Evolutionary conservation across 2,888 invertebrate species (phyloP).

Genomic region (Noctua pronuba): DNA sequence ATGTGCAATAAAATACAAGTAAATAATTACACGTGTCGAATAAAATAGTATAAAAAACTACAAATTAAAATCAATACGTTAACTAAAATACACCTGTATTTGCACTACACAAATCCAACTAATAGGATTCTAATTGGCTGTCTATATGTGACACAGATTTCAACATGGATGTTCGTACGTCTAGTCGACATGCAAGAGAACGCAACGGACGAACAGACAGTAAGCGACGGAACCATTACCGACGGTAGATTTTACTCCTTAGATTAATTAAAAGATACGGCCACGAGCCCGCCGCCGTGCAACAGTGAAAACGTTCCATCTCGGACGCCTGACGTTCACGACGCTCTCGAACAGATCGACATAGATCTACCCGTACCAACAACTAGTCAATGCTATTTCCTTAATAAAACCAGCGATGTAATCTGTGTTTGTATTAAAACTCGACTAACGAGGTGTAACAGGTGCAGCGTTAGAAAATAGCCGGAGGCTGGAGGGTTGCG

Average conservation of each 20-base stretch:
- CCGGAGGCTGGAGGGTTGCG: constrained; percentile 86
- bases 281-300: constrained; percentile 73
- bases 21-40: background rate
- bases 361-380: constrained; percentile 67
- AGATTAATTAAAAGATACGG: constrained; percentile 90
- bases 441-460: constrained; percentile 76
- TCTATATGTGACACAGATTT: constrained; percentile 39
- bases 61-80: background rate
- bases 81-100: background rate
- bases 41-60: background rate
- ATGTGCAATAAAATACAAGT: too few species aligned
- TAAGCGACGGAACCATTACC: constrained; percentile 82
- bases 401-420: constrained; percentile 77
- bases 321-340: constrained; percentile 74
- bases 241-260: constrained; percentile 84
- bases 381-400: constrained; percentile 51
- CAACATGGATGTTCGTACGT: constrained; percentile 40
- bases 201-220: constrained; percentile 74
- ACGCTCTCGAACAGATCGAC: constrained; percentile 68
- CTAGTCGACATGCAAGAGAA: constrained; percentile 67
- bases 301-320: constrained; percentile 85
- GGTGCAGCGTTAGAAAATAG: constrained; percentile 84
- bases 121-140: constrained; percentile 35
- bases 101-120: constrained; percentile 5
- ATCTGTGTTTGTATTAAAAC: constrained; percentile 66